Evolutionary conservation across 2,888 invertebrate genomes (phyloP), one percentile per base, ranked within the genome.

Genomic region (Morpho achilles): DNA sequence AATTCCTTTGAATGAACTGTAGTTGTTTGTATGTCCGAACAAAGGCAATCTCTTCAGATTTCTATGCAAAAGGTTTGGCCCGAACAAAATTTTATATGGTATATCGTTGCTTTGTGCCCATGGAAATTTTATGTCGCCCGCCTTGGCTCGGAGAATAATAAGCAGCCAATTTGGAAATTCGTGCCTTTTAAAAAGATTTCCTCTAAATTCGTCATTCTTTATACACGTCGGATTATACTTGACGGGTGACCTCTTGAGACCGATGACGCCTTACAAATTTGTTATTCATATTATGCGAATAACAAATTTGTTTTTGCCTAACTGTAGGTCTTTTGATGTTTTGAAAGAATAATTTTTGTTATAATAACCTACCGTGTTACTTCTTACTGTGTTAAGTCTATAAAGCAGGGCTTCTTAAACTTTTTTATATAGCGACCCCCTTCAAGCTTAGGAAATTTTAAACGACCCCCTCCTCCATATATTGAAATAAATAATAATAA

Each of bases 31-130:
- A 76, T 67, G 77, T 73, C 77, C 77, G 77, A 71, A 86, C 82
- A 85, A 84, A 80, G 80, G 79, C 82, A 85, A 82, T 83, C 76
- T 77, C 70, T 62, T 67, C 72, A 76, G 76, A 83, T 82, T 84
- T 78, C 78, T 76, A 80, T 83, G 82, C 81, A 82, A 85, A 84
- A 78, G 72, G 80, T 75, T 79, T 73, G 62, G 62, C 66, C 67
- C 63, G 72, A 77, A 75, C 75, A 82, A 82, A 85, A 86, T 83
- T 84, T 80, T 79, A 78, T 75, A 70, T 64, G 61, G 68, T 64
- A 64, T 73, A 78, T 77, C 76, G 75, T 79, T 76, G 76, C 79
- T 81, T 80, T 83, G 81, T 82, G 73, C 68, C 77, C 73, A 80
- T 81, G 77, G 74, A 79, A 80, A 80, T 84, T 77, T 80, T 72